Evolutionary conservation across 2,797 vertebrate species (phyloP).

Genomic region (Orientallactaga sibirica): DNA sequence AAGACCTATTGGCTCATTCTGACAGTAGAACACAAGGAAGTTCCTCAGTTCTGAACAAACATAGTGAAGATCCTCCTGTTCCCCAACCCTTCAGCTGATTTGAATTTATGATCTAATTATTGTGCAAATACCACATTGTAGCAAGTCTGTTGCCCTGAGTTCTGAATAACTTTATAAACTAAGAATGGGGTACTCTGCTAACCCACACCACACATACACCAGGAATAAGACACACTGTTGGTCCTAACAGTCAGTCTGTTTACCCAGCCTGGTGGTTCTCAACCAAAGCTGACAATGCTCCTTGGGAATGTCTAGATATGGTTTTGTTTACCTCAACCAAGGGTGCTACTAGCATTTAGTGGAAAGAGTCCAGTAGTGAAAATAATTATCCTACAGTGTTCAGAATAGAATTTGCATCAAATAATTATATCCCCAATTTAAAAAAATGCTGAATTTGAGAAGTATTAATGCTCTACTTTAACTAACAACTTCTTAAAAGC

Average conservation of each 20-base stretch:
- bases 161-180: background rate
- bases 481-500: conserved; percentile 3
- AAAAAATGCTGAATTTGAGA: background rate
- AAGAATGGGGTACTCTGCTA: background rate
- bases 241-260: background rate
- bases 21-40: background rate
- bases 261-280: background rate
- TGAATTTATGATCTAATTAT: background rate
- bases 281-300: background rate
- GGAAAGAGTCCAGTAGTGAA: background rate
- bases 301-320: background rate
- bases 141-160: background rate
- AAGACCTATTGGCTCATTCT: background rate
- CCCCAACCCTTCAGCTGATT: background rate
- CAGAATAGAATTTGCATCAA: background rate
- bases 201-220: background rate
- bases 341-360: background rate
- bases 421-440: background rate
- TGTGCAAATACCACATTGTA: background rate
- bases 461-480: background rate
- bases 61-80: background rate
- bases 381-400: background rate
- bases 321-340: background rate
- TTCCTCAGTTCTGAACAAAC: background rate
- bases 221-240: background rate